Base-by-base conservation (phyloP, 1,140 invertebrate species). In the Solenopsis fugax region DNA sequence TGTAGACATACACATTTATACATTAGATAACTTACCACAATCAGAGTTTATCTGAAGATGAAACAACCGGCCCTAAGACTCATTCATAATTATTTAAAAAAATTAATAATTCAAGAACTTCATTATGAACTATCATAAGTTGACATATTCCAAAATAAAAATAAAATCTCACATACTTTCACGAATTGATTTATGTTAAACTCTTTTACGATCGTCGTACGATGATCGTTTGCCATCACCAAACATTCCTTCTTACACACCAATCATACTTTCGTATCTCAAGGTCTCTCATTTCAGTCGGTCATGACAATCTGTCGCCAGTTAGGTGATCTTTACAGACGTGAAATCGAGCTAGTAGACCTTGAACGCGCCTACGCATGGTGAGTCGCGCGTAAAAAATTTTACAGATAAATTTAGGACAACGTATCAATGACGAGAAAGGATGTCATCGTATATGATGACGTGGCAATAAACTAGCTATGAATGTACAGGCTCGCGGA, bases 301-400 rank as follows among this genome's bases (percentile, higher is more conserved):
- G 29, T 76, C 50, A 41, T 50, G 72, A 82, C 89, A 78, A 84
- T 78, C 80, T 34, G 62, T 21, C 5, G 64, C 48, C 56, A 78
- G 69, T 67, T 54, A 81, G 60, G 24, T 58, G 78, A 80, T 89
- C 80, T 64, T 73, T 34, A 64, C 56, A 56, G 75, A 89, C 58
- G 65, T 85, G 54, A 88, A 85, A 78, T 90, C 86, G 60, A 82
- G 67, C 82, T 73, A 65, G 89, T 86, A 88, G 89, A 75, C 89
- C 89, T 91, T 91, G 89, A 85, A 48, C 62, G 80, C 65, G 69
- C 86, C 85, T 82, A 82, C 62, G 21, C 6, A 60, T n/a, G 81
- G 88, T 72, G 80, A 64, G 45, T 52, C 71, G 41, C 7, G 75
- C 56, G 64, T 82, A 78, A 90, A 85, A 85, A 87, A 54, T 75